A percentile compares a stretch with the other conserved stretches of the same genome.
These are phyloP conservation scores for Gryllus longicercus DNA, from an alignment of 2,888 invertebrate species.

Conservation along the genomic window DNA sequence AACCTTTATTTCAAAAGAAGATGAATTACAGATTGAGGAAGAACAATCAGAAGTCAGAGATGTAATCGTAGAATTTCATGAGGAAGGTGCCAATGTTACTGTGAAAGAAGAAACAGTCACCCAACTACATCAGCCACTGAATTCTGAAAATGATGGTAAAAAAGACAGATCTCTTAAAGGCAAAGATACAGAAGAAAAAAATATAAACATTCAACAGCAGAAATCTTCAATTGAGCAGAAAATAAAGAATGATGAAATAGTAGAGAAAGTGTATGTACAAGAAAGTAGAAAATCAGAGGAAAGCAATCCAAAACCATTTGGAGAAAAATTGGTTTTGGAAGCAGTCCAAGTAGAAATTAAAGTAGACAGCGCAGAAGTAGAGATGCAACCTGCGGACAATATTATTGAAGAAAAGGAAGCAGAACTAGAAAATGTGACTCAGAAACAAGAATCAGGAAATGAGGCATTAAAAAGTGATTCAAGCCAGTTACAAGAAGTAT, in stretches of 20 bases:
- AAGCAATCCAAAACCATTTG: too few species aligned
- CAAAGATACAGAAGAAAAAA: not conserved
- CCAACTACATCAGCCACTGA: not conserved
- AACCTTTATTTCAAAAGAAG: not conserved
- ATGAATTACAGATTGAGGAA: not conserved
- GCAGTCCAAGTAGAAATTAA: too few species aligned
- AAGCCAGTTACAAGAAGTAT: not conserved
- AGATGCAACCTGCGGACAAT: not conserved
- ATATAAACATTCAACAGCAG: too few species aligned
- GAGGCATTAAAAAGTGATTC: not conserved
- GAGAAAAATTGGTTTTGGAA: too few species aligned
- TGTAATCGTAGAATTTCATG: not conserved
- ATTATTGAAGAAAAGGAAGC: not conserved
- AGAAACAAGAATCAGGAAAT: not conserved
- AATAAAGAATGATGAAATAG: not conserved
- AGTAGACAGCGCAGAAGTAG: too few species aligned
- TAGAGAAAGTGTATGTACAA: not conserved
- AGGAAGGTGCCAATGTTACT: not conserved
- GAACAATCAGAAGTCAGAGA: constrained; percentile 6
- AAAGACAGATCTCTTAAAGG: not conserved
- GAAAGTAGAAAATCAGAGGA: too few species aligned
- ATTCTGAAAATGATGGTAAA: not conserved
- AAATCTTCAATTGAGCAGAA: not conserved
- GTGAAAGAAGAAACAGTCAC: not conserved
- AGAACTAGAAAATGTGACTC: not conserved